Conservation (phyloP, 2,113 vertebrate species). For the Bungarus multicinctus region DNA sequence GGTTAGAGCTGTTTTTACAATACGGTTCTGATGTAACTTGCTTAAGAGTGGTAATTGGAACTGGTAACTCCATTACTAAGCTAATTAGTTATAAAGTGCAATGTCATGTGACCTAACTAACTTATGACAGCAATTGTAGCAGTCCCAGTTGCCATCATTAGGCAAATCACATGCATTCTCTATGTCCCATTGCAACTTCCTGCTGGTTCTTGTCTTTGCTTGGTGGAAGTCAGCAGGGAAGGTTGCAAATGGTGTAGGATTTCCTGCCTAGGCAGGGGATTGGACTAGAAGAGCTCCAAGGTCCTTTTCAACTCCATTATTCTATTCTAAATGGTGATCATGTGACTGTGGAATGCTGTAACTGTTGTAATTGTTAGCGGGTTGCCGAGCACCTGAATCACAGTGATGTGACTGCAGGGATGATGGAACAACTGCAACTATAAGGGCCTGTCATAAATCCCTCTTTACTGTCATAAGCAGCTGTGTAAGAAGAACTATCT, state of each 20-base stretch:
- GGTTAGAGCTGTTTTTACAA: background rate
- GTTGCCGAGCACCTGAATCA: background rate
- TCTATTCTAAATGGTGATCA: background rate
- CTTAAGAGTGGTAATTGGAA: background rate
- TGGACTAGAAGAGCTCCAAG: too few species aligned
- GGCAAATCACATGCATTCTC: background rate
- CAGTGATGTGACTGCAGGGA: background rate
- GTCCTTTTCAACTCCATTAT: too few species aligned
- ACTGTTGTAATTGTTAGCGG: background rate
- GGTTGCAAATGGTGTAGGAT: background rate
- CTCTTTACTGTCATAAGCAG: background rate
- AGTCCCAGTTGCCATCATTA: background rate
- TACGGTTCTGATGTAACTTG: background rate
- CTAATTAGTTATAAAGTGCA: background rate
- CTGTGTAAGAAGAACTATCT: background rate
- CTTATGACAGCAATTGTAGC: background rate
- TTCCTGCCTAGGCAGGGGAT: too few species aligned
- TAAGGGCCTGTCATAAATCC: background rate
- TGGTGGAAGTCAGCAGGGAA: background rate
- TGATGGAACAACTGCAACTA: background rate
- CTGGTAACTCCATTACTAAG: background rate
- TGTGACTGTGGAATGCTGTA: background rate
- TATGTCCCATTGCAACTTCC: background rate
- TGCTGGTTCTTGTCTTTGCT: background rate
- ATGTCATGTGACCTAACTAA: background rate